These are phyloP conservation scores for Blera fallax DNA, from an alignment of 2,888 invertebrate species.

Conservation along the genomic window DNA sequence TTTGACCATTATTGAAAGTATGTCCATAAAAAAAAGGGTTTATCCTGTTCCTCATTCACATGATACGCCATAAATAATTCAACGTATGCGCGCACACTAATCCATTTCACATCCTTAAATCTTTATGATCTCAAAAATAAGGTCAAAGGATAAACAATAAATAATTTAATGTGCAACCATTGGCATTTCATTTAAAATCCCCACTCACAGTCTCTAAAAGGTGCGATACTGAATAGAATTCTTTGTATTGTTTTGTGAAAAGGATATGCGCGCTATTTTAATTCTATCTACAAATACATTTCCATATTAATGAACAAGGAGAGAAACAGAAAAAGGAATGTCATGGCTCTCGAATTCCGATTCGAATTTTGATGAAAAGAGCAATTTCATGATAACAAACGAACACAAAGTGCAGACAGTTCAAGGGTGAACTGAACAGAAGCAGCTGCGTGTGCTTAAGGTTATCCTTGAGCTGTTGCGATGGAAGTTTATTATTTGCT, in stretches of 20 bases:
- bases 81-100: neutral
- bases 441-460: neutral
- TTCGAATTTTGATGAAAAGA: slow-evolving; percentile 9
- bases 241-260: neutral
- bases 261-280: neutral
- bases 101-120: neutral
- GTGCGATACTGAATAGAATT: neutral
- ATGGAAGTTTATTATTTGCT: slow-evolving; percentile 7
- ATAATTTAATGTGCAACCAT: neutral
- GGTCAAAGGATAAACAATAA: neutral
- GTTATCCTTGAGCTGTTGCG: neutral
- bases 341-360: slow-evolving; percentile 6
- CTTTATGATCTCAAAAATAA: neutral
- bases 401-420: neutral
- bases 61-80: neutral
- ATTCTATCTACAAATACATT: slow-evolving; percentile 21
- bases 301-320: slow-evolving; percentile 24
- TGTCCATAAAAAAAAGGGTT: neutral
- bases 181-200: neutral
- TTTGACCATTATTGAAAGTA: neutral
- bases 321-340: neutral
- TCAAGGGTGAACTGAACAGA: neutral
- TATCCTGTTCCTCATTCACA: neutral
- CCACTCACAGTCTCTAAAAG: neutral
- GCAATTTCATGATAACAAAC: neutral